Conservation (phyloP, 1,140 invertebrate species). For the Camponotus pennsylvanicus region DNA sequence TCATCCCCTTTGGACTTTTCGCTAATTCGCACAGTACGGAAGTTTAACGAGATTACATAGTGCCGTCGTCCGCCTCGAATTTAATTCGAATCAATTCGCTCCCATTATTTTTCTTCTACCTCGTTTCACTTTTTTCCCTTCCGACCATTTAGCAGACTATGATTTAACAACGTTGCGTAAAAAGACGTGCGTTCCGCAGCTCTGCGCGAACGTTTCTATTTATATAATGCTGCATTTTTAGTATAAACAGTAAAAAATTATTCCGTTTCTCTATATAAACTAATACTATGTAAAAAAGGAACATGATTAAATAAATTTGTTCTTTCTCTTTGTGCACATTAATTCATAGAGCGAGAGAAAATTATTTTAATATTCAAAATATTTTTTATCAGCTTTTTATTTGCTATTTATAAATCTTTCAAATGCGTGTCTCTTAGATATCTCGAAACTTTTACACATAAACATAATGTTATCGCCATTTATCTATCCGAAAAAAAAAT, state of each 20-base stretch:
- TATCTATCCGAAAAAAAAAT: background rate
- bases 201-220: background rate
- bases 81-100: slow-evolving; percentile 59
- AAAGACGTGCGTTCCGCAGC: background rate
- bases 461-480: background rate
- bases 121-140: slow-evolving; percentile 23
- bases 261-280: background rate
- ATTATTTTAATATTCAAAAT: background rate
- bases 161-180: slow-evolving; percentile 29
- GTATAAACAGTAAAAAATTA: slow-evolving; percentile 21
- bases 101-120: slow-evolving; percentile 48
- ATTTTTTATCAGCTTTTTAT: background rate
- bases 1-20: slow-evolving; percentile 55
- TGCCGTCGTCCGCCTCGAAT: slow-evolving; percentile 41
- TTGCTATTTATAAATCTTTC: background rate
- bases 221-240: background rate
- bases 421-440: too few relatives aligned
- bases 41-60: slow-evolving; percentile 57
- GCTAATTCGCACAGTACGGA: slow-evolving; percentile 59
- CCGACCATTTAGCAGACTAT: slow-evolving; percentile 31
- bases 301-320: background rate
- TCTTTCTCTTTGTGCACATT: background rate
- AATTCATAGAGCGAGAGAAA: background rate
- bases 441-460: background rate
- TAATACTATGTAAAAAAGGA: too few relatives aligned